Evolutionary conservation across 23 tunicate genomes (phyloP).

Genomic region (Phallusia fumigata): DNA sequence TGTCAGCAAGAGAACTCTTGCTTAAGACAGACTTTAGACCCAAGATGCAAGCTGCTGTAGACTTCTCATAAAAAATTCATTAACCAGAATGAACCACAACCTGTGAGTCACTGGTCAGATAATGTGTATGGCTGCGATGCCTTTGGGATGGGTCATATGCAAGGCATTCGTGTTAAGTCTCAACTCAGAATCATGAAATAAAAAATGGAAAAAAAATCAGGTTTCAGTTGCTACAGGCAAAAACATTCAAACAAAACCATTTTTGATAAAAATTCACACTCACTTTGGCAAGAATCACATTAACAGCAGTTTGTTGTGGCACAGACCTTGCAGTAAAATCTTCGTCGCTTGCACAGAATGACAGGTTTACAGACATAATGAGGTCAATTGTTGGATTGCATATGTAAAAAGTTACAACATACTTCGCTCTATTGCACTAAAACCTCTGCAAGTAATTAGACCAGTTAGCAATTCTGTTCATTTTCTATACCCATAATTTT

Average conservation of each 20-base stretch:
- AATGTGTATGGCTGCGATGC: not conserved
- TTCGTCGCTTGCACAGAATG: slow-evolving; percentile 53
- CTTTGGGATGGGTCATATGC: not conserved
- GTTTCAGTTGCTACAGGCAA: too few relatives aligned
- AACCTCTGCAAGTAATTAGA: not conserved
- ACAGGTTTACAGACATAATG: slow-evolving; percentile 66
- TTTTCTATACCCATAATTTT: too few relatives aligned
- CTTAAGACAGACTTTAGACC: not conserved
- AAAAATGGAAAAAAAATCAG: too few relatives aligned
- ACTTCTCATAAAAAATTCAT: not conserved
- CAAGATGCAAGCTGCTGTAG: not conserved
- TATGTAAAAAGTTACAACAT: not conserved
- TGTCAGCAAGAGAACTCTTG: not conserved
- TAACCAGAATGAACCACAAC: not conserved
- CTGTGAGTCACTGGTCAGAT: not conserved
- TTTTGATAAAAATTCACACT: not conserved
- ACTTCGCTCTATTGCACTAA: not conserved
- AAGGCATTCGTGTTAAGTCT: not conserved
- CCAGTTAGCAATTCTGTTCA: too few relatives aligned
- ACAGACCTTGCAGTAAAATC: slow-evolving; percentile 45
- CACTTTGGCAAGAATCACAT: slow-evolving; percentile 27
- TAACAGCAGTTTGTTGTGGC: slow-evolving; percentile 19
- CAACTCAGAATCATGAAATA: too few relatives aligned
- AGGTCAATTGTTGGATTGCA: not conserved
- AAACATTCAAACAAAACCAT: too few relatives aligned